Conservation (phyloP, 2,113 vertebrate species). For the Gallinago undulata region DNA sequence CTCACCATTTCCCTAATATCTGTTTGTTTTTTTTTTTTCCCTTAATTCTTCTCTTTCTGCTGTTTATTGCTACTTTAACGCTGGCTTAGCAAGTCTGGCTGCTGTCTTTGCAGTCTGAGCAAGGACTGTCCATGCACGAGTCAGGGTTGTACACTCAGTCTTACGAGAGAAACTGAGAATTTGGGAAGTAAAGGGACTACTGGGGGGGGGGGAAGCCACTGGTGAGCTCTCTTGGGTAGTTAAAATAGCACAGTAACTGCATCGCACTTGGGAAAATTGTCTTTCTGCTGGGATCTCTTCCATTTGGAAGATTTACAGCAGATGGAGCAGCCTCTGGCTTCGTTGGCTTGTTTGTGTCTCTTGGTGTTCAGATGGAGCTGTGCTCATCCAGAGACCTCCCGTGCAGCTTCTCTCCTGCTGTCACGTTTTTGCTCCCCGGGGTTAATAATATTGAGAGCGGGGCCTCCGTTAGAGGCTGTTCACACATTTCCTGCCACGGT, state of each 20-base stretch:
- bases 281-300: neutral
- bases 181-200: neutral
- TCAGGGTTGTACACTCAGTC: neutral
- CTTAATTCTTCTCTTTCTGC: too few species aligned
- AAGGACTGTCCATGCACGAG: neutral
- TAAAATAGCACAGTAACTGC: neutral
- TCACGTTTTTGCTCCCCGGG: neutral
- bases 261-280: neutral
- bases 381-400: neutral
- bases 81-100: neutral
- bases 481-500: neutral
- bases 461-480: neutral
- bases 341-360: neutral
- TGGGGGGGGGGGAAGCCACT: neutral
- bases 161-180: neutral
- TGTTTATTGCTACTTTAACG: neutral
- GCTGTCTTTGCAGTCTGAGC: neutral
- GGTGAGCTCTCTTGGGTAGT: neutral
- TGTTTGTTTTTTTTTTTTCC: neutral
- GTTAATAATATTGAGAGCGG: rapidly evolving
- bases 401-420: neutral
- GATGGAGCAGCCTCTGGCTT: neutral
- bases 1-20: neutral
- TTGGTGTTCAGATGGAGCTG: neutral
- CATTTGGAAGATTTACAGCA: neutral